Base-by-base conservation (phyloP, 1,140 invertebrate genomes). In the Babylonia areolata region DNA sequence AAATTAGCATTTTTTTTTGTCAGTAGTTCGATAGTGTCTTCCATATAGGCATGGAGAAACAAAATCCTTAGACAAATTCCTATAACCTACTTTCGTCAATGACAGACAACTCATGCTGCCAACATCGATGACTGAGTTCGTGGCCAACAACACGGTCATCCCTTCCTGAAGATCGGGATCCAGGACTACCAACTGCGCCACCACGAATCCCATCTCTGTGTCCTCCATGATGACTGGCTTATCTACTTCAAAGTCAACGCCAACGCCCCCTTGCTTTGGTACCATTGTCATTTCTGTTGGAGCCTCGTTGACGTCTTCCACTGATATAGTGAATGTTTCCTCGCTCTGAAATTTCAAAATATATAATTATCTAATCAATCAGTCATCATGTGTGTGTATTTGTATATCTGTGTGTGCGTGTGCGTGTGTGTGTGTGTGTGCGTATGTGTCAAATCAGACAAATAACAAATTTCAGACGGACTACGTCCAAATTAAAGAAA, bases 161-260 rank as follows among this genome's bases (percentile, higher is more conserved):
- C 71, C 75, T 54, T 91, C 90, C n/a, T 84, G 20, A 54, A n/a
- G 64, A 75, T 91, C 90, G 54, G 83, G 87, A 75, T 91, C 90
- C 33, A 82, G 28, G 20, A 89, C 88, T 20, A 87, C 31, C 51
- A 91, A n/a, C 82, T 89, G 89, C 75, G 87, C 90, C 86, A 91
- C 87, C 81, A 87, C 37, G 83, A 87, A 83, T 31, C 87, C 86
- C 23, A n/a, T n/a, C 46, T 40, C 54, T 23, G 85, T 81, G 42
- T 89, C 86, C 86, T 91, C 90, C 40, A 81, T 81, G 78, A 90
- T 82, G 81, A 88, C 73, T 87, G 90, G 90, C 42, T 85, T 23
- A 78, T 91, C 88, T 35, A 71, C 51, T n/a, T 58, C 46, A 69
- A 89, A 88, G 39, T 71, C 58, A 20, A 40, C 28, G 35, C 71